Evolutionary conservation across 2,888 invertebrate species (phyloP).

Genomic region (Leuctra nigra): DNA sequence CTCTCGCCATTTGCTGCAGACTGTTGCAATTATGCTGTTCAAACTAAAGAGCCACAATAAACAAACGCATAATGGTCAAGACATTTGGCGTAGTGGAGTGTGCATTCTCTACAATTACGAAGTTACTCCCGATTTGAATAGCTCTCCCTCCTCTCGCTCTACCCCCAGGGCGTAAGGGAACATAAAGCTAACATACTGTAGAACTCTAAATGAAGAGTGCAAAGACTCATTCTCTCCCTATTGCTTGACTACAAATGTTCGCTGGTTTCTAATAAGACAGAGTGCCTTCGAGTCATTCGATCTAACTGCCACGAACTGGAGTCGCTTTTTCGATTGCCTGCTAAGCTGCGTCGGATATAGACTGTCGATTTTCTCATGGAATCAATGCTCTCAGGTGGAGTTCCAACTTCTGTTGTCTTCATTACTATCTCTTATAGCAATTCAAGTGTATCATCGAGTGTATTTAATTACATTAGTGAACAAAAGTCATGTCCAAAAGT

Average conservation of each 20-base stretch:
- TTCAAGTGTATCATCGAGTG: slow-evolving; percentile 13
- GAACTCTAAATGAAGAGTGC: slow-evolving; percentile 26
- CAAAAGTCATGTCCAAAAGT: slow-evolving; percentile 23
- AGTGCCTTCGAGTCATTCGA: slow-evolving; percentile 25
- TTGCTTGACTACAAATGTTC: slow-evolving; percentile 10
- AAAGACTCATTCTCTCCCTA: slow-evolving; percentile 22
- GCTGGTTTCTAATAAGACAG: slow-evolving; percentile 24
- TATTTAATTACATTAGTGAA: slow-evolving; percentile 22
- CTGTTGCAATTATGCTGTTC: no score
- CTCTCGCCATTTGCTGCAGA: no score
- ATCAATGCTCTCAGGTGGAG: slow-evolving; percentile 12
- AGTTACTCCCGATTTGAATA: slow-evolving; percentile 7
- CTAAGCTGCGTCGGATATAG: no score
- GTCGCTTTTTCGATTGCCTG: background rate
- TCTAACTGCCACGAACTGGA: slow-evolving; percentile 15
- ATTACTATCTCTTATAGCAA: slow-evolving; percentile 8
- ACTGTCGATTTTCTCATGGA: background rate
- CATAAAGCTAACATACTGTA: background rate
- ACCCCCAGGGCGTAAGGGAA: background rate
- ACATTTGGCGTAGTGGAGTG: no score
- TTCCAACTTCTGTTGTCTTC: slow-evolving; percentile 11
- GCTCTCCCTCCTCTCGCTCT: background rate
- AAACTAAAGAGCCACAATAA: no score
- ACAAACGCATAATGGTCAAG: no score
- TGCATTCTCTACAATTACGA: no score